Evolutionary conservation across 1,140 invertebrate species (phyloP), one percentile per base, ranked within the genome.

Genomic region (Aphelinus atriplicis): DNA sequence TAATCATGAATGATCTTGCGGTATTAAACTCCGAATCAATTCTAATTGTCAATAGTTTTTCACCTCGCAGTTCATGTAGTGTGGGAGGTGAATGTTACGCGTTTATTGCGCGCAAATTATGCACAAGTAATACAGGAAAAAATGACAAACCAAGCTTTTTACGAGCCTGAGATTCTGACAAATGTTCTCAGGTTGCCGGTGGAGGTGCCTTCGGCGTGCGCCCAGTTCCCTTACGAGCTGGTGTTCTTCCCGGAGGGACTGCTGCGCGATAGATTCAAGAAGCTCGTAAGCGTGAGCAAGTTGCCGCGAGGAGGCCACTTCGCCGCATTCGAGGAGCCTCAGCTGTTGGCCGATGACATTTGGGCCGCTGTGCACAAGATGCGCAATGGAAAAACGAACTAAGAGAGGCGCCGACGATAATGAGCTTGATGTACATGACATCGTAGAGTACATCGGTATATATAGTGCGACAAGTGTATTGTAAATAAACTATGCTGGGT

Each of bases 221-320:
- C 92, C 1, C 89, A 86, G 3, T 94, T 94, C 77, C 88, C 88
- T 9, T 64, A 94, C 62, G 94, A 95, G 84, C 76, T 95, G 0
- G 1, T 84, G 0, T 91, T 91, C 71, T 73, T 83, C 7, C 89
- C 93, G 0, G 89, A 93, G 67, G 89, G 84, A 55, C 79, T 92
- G 10, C 78, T 94, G 2, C 85, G 86, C 65, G 85, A 89, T 2
- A 92, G 90, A 79, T 94, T 89, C 80, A 80, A 78, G 0, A 93
- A 94, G 81, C 78, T 95, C 3, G 85, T 94, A 2, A 90, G 91
- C 57, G 88, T 89, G 2, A 92, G 88, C 1, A 88, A 92, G 66
- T 79, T 91, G 57, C 80, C 88, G 2, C 87, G 90, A 6, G 95
- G 95, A 1, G 96, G 96, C 1, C 96, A 97, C 86, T 97, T 97